Evolutionary conservation across 2,113 vertebrate species (phyloP).

Genomic region (Chionis minor): DNA sequence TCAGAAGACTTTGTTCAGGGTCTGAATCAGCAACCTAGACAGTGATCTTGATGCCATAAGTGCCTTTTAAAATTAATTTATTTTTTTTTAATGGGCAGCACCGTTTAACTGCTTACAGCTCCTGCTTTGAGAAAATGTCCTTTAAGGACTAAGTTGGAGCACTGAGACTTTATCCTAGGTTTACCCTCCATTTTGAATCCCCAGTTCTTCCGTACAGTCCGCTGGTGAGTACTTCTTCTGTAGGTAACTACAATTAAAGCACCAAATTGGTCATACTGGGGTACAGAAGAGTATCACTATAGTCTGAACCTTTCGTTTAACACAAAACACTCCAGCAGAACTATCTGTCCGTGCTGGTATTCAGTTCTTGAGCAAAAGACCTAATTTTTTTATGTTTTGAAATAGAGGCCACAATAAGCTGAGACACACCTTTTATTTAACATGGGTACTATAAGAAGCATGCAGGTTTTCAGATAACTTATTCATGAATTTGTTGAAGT

Average conservation of each 20-base stretch:
- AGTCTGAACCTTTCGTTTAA: neutral
- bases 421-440: neutral
- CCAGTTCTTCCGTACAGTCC: neutral
- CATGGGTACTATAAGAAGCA: neutral
- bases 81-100: neutral
- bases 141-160: neutral
- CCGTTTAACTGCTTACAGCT: neutral
- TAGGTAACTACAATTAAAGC: neutral
- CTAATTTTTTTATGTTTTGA: neutral
- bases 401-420: neutral
- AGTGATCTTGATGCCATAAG: neutral
- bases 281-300: neutral
- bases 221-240: neutral
- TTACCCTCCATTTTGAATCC: neutral
- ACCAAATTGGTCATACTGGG: neutral
- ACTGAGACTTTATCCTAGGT: neutral
- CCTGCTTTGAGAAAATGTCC: neutral
- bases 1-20: neutral
- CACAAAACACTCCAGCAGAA: neutral
- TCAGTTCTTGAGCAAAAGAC: neutral
- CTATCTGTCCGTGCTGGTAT: neutral
- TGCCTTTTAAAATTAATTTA: neutral
- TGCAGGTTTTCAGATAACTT: neutral
- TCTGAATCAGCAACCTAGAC: neutral
- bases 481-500: neutral